A percentile compares a stretch with the other conserved stretches of the same genome.
These are phyloP conservation scores for Python bivittatus DNA, from an alignment of 2,113 vertebrate species.

Conservation along the genomic window DNA sequence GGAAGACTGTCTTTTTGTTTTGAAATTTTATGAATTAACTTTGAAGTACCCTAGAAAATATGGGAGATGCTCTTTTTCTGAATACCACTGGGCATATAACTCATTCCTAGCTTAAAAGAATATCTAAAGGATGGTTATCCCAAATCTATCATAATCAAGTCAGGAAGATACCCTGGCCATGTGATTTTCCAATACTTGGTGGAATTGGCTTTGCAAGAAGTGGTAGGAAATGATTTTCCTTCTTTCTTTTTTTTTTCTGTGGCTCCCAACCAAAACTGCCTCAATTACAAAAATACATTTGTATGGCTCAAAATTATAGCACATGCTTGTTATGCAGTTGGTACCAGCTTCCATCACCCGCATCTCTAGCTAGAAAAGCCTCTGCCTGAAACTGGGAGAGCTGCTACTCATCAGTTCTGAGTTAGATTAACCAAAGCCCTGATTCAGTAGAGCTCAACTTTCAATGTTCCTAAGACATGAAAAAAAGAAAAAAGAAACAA, in stretches of 20 bases:
- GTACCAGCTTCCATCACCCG: background rate
- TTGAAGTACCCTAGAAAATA: background rate
- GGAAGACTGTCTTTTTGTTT: background rate
- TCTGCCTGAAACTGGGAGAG: background rate
- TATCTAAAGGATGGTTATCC: background rate
- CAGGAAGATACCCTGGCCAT: too few species aligned
- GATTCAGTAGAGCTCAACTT: background rate
- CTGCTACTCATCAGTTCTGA: background rate
- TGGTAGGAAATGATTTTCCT: too few species aligned
- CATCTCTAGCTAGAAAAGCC: background rate
- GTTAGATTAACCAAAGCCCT: background rate
- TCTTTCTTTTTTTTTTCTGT: too few species aligned
- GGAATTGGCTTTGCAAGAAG: too few species aligned
- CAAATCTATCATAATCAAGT: background rate
- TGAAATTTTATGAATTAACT: background rate
- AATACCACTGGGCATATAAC: background rate
- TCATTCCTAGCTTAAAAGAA: background rate
- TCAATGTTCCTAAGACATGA: background rate
- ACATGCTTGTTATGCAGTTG: background rate
- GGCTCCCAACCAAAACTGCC: too few species aligned
- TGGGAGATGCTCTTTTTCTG: background rate
- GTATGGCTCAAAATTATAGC: too few species aligned
- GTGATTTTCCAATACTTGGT: too few species aligned
- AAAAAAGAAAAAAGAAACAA: background rate
- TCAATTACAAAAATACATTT: too few species aligned